Evolutionary conservation across 2,797 vertebrate species (phyloP), one percentile per base, ranked within the genome.

Genomic region (Microctenopoma stevenorrisi): DNA sequence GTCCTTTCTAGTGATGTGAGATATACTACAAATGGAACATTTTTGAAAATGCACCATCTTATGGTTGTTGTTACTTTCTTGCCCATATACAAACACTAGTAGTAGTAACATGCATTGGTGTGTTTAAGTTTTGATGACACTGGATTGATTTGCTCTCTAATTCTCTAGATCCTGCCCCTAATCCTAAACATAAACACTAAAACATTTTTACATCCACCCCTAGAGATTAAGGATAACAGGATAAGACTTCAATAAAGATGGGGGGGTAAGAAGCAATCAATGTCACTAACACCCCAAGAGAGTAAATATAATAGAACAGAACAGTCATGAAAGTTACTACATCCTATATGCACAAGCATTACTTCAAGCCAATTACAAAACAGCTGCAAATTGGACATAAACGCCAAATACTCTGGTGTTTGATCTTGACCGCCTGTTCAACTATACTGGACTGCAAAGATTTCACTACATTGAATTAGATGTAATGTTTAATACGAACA

Each of bases 401-500:
- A 50, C 40, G 67, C 54, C 25, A 55, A 56, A 67, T 63, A 43
- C 56, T 49, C 57, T 12, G 46, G 61, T 76, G 76, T 83, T 76
- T 76, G 53, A 66, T 71, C 50, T 57, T 42, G 57, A 59, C 7
- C 72, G 67, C 33, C 28, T 43, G 68, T 53, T 58, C 59, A 43
- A 64, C 63, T 62, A 64, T 71, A 75, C 51, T 60, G 26, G 51
- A 66, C 72, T 63, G 60, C 37, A 10, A 16, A 40, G 43, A 26
- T 79, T 60, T 79, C 59, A 52, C 70, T 73, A 69, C 60, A 80
- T 46, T 54, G 48, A 71, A 63, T 65, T 63, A 51, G 33, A 37
- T 48, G 18, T 55, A 28, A 70, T 71, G 56, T 81, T 72, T 64
- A 64, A 11, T 18, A 18, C 18, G 18, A 18, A 18, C 8, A 37